Percentiles rank a stretch among this genome's conserved stretches.
These are phyloP conservation scores for Protonemura montana DNA, from an alignment of 2,888 invertebrate species.

Conservation along the genomic window DNA sequence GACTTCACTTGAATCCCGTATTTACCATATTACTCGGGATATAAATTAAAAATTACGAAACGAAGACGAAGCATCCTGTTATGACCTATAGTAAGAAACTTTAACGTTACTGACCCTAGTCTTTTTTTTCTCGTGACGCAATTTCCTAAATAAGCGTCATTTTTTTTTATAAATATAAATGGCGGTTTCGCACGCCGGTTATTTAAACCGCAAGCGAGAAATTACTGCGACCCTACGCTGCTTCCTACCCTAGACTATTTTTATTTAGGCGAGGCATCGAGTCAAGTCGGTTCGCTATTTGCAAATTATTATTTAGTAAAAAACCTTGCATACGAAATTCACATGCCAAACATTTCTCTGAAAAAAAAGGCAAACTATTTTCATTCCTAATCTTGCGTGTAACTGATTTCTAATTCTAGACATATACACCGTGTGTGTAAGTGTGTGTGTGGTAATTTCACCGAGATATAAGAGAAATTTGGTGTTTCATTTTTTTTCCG, in stretches of 20 bases:
- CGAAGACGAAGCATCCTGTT: background rate
- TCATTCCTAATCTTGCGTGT: background rate
- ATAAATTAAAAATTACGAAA: constrained; percentile 12
- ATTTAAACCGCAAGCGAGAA: background rate
- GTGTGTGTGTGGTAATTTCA: background rate
- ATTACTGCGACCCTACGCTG: no score
- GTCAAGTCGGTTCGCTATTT: background rate
- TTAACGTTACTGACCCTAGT: background rate
- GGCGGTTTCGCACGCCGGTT: background rate
- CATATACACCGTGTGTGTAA: background rate
- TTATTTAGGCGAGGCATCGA: background rate
- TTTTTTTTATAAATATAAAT: no score
- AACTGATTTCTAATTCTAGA: background rate
- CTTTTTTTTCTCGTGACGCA: background rate
- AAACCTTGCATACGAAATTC: background rate
- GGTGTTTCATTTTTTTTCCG: background rate
- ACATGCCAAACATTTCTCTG: background rate
- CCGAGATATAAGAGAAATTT: background rate
- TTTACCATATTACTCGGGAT: background rate
- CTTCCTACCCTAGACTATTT: no score
- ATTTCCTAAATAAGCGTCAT: background rate
- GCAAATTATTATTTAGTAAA: no score
- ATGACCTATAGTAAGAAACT: background rate
- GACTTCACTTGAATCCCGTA: background rate
- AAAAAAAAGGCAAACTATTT: background rate